These are phyloP conservation scores for Nephrotoma appendiculata DNA, from an alignment of 2,888 invertebrate genomes.

Conservation along the genomic window DNA sequence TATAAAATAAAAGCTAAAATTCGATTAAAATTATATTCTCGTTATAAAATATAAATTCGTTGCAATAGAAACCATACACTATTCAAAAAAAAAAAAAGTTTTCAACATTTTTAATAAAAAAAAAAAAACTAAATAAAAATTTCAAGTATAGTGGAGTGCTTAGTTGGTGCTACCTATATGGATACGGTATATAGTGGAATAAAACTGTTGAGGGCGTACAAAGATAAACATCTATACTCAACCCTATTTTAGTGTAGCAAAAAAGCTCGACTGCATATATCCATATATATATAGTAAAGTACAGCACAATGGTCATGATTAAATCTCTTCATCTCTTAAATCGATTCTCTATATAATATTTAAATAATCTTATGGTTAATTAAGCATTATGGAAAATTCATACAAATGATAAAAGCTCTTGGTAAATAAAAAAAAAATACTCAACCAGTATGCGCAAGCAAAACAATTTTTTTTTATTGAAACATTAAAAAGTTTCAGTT, in stretches of 20 bases:
- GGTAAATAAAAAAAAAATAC: background rate
- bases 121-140: background rate
- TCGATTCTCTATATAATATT: background rate
- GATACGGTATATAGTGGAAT: background rate
- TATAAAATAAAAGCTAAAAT: background rate
- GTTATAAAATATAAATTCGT: background rate
- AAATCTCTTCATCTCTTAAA: background rate
- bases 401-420: background rate
- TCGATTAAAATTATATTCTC: background rate
- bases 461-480: background rate
- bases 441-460: background rate
- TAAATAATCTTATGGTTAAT: background rate
- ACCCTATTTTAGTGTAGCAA: background rate
- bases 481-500: background rate
- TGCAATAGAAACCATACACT: background rate
- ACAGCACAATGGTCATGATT: background rate
- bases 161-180: background rate
- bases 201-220: background rate
- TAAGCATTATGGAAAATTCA: background rate
- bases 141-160: background rate
- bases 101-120: background rate
- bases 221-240: background rate
- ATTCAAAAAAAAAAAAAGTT: background rate
- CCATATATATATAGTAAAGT: background rate
- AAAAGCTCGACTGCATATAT: background rate